Base-by-base conservation (phyloP, 2,888 invertebrate genomes). In the Eilema caniola region DNA sequence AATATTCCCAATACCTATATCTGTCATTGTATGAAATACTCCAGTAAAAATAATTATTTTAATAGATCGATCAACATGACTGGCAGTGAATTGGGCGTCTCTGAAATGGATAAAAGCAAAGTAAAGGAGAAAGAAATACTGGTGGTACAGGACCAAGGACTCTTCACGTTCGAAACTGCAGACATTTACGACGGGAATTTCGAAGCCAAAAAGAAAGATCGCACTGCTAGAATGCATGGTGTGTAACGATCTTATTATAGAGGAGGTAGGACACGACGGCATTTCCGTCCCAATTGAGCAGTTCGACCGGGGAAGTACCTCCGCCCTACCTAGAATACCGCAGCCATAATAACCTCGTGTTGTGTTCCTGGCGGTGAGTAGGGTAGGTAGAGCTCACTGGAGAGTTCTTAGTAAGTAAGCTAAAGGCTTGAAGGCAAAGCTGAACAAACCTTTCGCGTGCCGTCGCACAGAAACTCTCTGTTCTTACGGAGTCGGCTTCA, bases 181-280 rank as follows among this genome's bases (percentile, higher is more conserved):
- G 97, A 97, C 76, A 89, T 79, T 3, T 97, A 96, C 75, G 90
- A 93, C 1, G 97, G 97, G 0, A 93, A 86, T 66, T 97, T 95
- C 79, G 95, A 96, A 81, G 95, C 96, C 0, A 95, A 95, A 85
- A 94, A 95, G 77, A 95, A 92, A 76, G 96, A 92, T 69, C 87
- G 82, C 24, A 82, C 79, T 47, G 80, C 93, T 25, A 92, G 90
- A 80, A 96, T 95, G 91, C 89, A 95, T 47, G 96, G 96, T 96
- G 78, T 77, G 74, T 56, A 69, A 2, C 2, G n/a, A n/a, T n/a
- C n/a, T 59, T 57, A 25, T 24, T 59, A 2, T 53, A 2, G 8
- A 20, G 8, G 10, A 53, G 20, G 14, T 3, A 37, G 10, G 10
- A 8, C 3, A 37, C 4, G 11, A 11, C 4, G 10, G 33, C 1